Evolutionary conservation across 1,140 invertebrate genomes (phyloP), one percentile per base, ranked within the genome.

Genomic region (Choristoneura fumiferana): DNA sequence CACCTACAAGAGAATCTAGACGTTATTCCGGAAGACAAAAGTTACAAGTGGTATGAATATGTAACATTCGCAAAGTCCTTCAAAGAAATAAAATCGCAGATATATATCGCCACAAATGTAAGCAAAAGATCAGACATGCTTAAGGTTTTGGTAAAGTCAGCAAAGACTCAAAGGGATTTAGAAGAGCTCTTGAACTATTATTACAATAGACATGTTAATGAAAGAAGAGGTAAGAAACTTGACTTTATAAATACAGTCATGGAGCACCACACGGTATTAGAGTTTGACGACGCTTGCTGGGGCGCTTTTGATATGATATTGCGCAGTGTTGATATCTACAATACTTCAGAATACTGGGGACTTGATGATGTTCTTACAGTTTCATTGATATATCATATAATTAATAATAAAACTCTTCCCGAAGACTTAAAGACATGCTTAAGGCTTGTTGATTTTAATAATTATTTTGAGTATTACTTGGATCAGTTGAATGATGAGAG

Each of bases 41-140:
- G 82, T 62, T 83, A 68, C 56, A 45, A 54, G 12, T 83, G 75
- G 75, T 86, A 80, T 60, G 63, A 67, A 45, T 83, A 76, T 62
- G 65, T 86, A 1, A 72, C 65, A 6, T 80, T 75, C 38, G 66
- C 76, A 10, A 65, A 64, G 29, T 69, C 78, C 37, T 74, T 83
- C 45, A 58, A 57, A 12, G 70, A 70, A 38, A 71, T 86, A 12
- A 80, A 74, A 53, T 71, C 73, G 52, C 62, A 63, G 14, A 67
- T 84, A 36, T 57, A 54, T 34, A 57, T 62, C 9, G 69, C 76
- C 15, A 57, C 53, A 5, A 62, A 75, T 37, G 43, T 54, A 0
- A 10, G 49, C 9, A 71, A 56, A 57, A 62, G 79, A 43, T 39
- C 45, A 9, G 58, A 73, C 13, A 72, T 82, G 22, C 14, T 76